Conservation (phyloP, 2,797 vertebrate species). For the Rhinogobio ventralis region DNA sequence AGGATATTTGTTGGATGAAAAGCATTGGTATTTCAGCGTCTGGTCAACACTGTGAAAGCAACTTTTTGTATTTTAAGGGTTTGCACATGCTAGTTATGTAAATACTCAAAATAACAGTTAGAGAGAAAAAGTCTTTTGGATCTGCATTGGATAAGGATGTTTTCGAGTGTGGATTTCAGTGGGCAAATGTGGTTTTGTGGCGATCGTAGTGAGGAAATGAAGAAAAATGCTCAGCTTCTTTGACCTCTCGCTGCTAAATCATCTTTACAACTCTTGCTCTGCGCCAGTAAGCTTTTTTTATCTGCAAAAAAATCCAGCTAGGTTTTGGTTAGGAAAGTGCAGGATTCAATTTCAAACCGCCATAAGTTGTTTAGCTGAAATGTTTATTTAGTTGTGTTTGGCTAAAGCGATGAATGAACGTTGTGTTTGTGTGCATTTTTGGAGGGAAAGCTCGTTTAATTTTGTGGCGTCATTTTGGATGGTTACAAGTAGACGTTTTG, state of each 20-base stretch:
- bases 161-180: not conserved
- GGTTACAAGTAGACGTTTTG: not conserved
- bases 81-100: slow-evolving; percentile 9
- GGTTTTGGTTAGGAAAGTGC: slow-evolving; percentile 1
- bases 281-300: not conserved
- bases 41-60: not conserved
- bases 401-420: not conserved
- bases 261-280: not conserved
- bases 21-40: not conserved
- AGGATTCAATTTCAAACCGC: not conserved
- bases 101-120: not conserved
- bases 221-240: slow-evolving; percentile 10
- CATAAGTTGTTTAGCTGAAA: not conserved
- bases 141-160: not conserved
- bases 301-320: not conserved
- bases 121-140: not conserved
- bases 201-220: not conserved
- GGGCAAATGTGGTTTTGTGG: slow-evolving; percentile 19
- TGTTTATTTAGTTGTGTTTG: not conserved
- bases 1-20: not conserved
- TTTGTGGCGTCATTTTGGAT: not conserved
- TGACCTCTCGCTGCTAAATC: slow-evolving; percentile 23
- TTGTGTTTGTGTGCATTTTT: not conserved
- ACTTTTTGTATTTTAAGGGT: not conserved
- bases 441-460: not conserved